These are phyloP conservation scores for Drosophila paulistorum DNA, from an alignment of 1,140 invertebrate species.

Conservation along the genomic window DNA sequence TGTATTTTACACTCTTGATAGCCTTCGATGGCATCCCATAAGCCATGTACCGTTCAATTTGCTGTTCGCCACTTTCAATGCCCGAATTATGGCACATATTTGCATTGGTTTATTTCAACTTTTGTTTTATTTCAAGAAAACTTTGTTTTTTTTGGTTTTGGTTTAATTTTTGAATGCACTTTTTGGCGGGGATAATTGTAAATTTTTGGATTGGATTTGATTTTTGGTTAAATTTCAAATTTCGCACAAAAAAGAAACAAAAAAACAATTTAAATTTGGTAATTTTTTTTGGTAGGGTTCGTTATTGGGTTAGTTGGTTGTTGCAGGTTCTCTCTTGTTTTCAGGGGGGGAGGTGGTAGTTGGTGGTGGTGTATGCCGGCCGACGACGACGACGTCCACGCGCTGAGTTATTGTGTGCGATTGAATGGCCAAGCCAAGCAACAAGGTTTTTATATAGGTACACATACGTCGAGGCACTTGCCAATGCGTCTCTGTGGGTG, in stretches of 20 bases:
- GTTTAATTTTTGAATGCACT: background rate
- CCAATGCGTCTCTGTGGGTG: slow-evolving; percentile 13
- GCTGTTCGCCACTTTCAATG: slow-evolving; percentile 72
- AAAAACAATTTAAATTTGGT: background rate
- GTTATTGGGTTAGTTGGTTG: slow-evolving; percentile 14
- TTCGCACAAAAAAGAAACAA: slow-evolving; percentile 1
- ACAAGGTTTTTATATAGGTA: slow-evolving; percentile 44
- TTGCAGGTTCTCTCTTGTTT: background rate
- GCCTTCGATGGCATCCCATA: slow-evolving; percentile 77
- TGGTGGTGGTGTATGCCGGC: slow-evolving; percentile 29
- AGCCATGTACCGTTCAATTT: slow-evolving; percentile 75
- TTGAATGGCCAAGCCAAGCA: slow-evolving; percentile 36
- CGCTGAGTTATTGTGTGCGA: slow-evolving; percentile 55
- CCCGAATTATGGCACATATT: slow-evolving; percentile 81
- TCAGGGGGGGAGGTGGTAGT: slow-evolving; percentile 19
- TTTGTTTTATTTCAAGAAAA: slow-evolving; percentile 24
- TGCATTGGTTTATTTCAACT: slow-evolving; percentile 58
- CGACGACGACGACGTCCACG: slow-evolving; percentile 59
- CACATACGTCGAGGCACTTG: slow-evolving; percentile 19
- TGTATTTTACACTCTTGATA: slow-evolving; percentile 71
- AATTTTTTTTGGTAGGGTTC: background rate
- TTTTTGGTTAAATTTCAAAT: background rate
- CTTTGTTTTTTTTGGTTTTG: slow-evolving; percentile 3
- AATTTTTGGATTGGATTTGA: too few relatives aligned
- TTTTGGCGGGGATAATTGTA: background rate